These are phyloP conservation scores for Geotrupes spiniger DNA, from an alignment of 2,888 invertebrate species.

Conservation along the genomic window DNA sequence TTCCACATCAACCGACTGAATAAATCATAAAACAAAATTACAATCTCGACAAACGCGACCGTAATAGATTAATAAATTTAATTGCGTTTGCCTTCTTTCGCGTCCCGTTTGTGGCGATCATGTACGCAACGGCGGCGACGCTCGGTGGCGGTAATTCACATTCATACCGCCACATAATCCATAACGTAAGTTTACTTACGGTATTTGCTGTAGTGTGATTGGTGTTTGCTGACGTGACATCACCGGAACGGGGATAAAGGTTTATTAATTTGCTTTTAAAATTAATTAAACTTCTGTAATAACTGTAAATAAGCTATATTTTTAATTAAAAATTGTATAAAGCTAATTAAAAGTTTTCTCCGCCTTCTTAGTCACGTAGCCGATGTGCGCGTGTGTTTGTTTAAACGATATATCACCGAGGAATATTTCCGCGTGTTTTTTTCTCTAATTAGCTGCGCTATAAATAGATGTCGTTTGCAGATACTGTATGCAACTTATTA, in stretches of 20 bases:
- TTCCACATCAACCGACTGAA: too few relatives aligned
- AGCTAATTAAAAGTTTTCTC: slow-evolving; percentile 4
- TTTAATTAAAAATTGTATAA: slow-evolving; percentile 7
- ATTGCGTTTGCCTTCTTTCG: too few relatives aligned
- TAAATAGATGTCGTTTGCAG: too few relatives aligned
- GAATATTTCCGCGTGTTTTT: not conserved
- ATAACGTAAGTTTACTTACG: not conserved
- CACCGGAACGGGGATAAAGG: slow-evolving; percentile 7
- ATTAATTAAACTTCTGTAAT: slow-evolving; percentile 6
- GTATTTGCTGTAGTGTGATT: slow-evolving; percentile 8
- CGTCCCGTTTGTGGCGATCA: too few relatives aligned
- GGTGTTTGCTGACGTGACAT: slow-evolving; percentile 4
- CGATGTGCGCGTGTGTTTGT: slow-evolving; percentile 1
- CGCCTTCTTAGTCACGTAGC: slow-evolving; percentile 2
- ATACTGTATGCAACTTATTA: too few relatives aligned
- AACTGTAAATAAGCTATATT: slow-evolving; percentile 7
- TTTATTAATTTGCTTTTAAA: slow-evolving; percentile 7
- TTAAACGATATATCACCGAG: not conserved
- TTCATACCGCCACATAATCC: not conserved
- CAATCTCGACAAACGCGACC: too few relatives aligned
- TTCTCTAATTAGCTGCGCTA: too few relatives aligned
- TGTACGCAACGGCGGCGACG: too few relatives aligned
- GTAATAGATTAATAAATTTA: too few relatives aligned
- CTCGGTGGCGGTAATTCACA: too few relatives aligned
- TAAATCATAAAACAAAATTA: too few relatives aligned